phyloP scores from a whole-genome alignment of 2,888 invertebrate species.

The Clivina fossor region DNA sequence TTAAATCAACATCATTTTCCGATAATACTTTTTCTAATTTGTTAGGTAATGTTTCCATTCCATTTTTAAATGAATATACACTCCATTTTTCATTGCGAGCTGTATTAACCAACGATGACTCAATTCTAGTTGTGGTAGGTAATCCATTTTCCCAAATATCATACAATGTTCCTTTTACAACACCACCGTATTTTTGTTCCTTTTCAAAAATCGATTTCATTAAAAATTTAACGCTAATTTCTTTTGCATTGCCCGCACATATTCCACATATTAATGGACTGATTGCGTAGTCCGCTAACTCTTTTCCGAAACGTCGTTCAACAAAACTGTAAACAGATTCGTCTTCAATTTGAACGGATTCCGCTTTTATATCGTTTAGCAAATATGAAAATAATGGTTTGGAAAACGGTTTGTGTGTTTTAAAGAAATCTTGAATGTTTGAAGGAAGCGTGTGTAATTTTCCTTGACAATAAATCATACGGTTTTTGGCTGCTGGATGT shows the following conservation, averaged over 20 bases:
- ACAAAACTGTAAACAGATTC: constrained; percentile 85
- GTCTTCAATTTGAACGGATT: constrained; percentile 59
- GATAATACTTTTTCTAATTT: constrained; percentile 60
- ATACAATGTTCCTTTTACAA: constrained; percentile 68
- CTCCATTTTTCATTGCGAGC: constrained; percentile 76
- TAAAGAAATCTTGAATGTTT: constrained; percentile 64
- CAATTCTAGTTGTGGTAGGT: constrained; percentile 44
- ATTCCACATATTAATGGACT: constrained; percentile 91
- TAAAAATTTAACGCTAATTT: constrained; percentile 85
- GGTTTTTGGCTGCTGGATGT: constrained; percentile 73
- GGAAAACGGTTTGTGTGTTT: constrained; percentile 69
- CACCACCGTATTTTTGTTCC: constrained; percentile 82
- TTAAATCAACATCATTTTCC: constrained; percentile 62
- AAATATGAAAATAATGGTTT: constrained; percentile 69
- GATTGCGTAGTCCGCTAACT: constrained; percentile 82
- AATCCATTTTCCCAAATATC: constrained; percentile 45
- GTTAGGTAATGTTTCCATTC: constrained; percentile 73
- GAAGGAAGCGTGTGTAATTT: constrained; percentile 72
- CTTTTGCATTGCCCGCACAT: constrained; percentile 86
- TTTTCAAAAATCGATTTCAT: constrained; percentile 75
- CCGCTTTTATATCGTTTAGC: constrained; percentile 65
- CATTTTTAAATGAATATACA: constrained; percentile 78
- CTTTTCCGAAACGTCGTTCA: constrained; percentile 74
- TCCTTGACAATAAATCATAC: constrained; percentile 79
- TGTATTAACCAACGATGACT: constrained; percentile 56